These are phyloP conservation scores for Nephrotoma appendiculata DNA, from an alignment of 2,888 invertebrate species.

Conservation along the genomic window DNA sequence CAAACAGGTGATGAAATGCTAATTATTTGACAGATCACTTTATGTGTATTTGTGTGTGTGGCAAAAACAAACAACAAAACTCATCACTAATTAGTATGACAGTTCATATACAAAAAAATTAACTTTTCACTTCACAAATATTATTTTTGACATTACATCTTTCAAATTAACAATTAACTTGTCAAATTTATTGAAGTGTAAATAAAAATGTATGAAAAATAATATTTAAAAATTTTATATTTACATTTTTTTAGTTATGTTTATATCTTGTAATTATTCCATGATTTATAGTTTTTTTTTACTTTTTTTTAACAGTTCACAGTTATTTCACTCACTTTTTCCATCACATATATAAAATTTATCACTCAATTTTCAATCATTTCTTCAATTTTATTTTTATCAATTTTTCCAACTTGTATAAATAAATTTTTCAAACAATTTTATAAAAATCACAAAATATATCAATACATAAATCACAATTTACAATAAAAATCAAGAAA, in stretches of 20 bases:
- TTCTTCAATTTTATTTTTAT: neutral
- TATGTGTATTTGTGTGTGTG: neutral
- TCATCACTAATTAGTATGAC: neutral
- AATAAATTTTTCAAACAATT: neutral
- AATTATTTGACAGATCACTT: neutral
- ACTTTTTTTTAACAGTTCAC: neutral
- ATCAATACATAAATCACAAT: neutral
- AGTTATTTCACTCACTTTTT: neutral
- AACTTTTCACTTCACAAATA: neutral
- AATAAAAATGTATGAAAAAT: neutral
- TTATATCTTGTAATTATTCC: neutral
- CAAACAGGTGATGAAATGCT: neutral
- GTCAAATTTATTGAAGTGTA: neutral
- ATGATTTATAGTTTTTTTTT: neutral
- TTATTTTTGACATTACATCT: neutral
- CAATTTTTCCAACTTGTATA: neutral
- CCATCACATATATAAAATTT: neutral
- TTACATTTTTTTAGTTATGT: neutral
- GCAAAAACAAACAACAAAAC: neutral
- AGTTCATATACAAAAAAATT: neutral
- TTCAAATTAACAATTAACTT: neutral
- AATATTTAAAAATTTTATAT: neutral
- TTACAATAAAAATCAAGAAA: neutral
- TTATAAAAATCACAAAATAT: neutral
- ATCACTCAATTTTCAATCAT: neutral